phyloP scores from a whole-genome alignment of 2,888 invertebrate species.

The Ectemnius cavifrons region DNA sequence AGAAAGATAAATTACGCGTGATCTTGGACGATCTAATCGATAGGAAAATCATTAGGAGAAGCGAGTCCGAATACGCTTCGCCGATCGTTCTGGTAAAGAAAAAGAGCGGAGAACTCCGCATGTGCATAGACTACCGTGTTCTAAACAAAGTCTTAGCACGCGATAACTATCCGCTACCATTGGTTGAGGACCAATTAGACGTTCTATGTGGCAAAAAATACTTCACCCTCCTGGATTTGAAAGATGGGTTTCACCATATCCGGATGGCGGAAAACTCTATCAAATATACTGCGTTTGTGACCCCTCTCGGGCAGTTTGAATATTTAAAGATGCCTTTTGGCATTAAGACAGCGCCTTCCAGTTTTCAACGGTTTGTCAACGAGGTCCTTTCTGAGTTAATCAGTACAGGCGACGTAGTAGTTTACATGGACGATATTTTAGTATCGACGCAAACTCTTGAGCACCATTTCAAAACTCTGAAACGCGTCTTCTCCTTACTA shows the following conservation, averaged over 20 bases:
- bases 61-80: conserved; percentile 15
- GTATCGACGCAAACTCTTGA: conserved; percentile 35
- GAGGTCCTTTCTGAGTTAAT: background rate
- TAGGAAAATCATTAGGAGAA: conserved; percentile 4
- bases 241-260: conserved; percentile 20
- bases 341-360: background rate
- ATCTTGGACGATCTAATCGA: conserved; percentile 11
- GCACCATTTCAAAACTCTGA: conserved; percentile 20
- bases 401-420: background rate
- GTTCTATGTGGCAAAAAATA: background rate
- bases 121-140: conserved; percentile 15
- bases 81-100: conserved; percentile 18
- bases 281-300: conserved; percentile 15
- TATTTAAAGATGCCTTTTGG: conserved; percentile 25
- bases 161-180: conserved; percentile 18
- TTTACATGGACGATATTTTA: conserved; percentile 45
- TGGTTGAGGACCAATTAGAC: conserved; percentile 18
- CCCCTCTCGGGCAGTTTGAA: conserved; percentile 19
- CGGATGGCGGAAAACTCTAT: background rate
- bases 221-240: conserved; percentile 15
- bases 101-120: conserved; percentile 14
- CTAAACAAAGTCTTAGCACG: conserved; percentile 10
- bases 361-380: conserved; percentile 15
- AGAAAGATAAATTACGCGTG: background rate
- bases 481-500: background rate